These are phyloP conservation scores for Geothlypis trichas DNA, from an alignment of 2,113 vertebrate species.

Conservation along the genomic window DNA sequence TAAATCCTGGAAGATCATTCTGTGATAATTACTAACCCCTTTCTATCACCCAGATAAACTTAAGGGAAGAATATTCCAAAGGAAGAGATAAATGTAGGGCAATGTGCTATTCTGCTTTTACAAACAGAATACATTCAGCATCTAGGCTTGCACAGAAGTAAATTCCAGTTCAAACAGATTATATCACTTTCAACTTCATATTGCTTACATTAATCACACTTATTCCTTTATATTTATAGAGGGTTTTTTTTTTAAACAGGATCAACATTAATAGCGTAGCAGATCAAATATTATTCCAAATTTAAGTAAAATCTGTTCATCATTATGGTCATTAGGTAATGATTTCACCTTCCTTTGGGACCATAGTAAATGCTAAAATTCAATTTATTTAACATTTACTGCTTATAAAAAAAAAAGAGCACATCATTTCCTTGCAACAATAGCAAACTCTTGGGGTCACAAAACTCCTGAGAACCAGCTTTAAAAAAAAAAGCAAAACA, in stretches of 20 bases:
- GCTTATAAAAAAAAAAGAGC: constrained; percentile 74
- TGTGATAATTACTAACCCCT: constrained; percentile 28
- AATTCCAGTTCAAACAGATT: not conserved
- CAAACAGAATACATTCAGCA: not conserved
- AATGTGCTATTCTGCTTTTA: constrained; percentile 37
- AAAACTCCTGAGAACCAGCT: constrained; percentile 76
- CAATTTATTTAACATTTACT: constrained; percentile 87
- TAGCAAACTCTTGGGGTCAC: constrained; percentile 66
- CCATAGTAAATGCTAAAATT: constrained; percentile 86
- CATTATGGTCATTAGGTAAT: constrained; percentile 84
- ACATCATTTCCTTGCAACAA: constrained; percentile 75
- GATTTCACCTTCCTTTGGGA: constrained; percentile 83
- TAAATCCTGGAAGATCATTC: constrained; percentile 17
- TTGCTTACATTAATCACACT: constrained; percentile 12
- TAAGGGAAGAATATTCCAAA: constrained; percentile 47
- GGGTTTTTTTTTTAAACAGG: not conserved
- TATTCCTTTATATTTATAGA: constrained; percentile 6
- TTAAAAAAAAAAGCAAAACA: not conserved
- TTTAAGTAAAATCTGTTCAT: constrained; percentile 75
- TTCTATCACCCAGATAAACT: constrained; percentile 25
- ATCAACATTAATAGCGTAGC: not conserved
- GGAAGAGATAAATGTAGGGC: constrained; percentile 9
- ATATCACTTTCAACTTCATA: not conserved
- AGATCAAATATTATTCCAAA: constrained; percentile 72
- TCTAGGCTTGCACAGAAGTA: constrained; percentile 17